Evolutionary conservation across 2,888 invertebrate species (phyloP), one percentile per base, ranked within the genome.

Genomic region (Beris morrisii): DNA sequence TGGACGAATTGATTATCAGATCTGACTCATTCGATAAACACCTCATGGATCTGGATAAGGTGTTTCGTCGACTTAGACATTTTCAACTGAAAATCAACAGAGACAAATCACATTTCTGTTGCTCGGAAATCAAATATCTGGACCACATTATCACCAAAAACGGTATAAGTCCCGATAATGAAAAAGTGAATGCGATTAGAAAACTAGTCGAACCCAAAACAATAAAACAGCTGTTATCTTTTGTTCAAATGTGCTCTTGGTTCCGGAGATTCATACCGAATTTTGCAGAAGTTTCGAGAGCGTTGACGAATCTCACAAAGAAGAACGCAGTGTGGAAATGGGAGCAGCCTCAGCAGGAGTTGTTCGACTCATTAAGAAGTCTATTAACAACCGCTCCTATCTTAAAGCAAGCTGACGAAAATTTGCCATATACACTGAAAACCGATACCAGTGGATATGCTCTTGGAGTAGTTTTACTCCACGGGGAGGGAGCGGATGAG

Each of bases 321-420:
- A 77, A 79, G 44, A 69, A 65, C 5, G 53, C 70, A n/a, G 0
- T 54, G 0, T 76, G 76, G 75, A 38, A 22, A 5, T 76, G 75
- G 75, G 67, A 75, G 59, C n/a, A n/a, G n/a, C n/a, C n/a, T n/a
- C n/a, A n/a, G n/a, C 11, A 67, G 12, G 30, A 28, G 1, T 71
- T 74, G 0, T 76, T 69, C 12, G 15, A 67, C 0, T 44, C 63
- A 0, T 61, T 76, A 1, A 72, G 72, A 13, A 22, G 12, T 1
- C 58, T 68, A 1, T 52, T 76, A 22, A 69, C 69, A 5, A 50
- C 69, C 0, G 70, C 73, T n/a, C 73, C 73, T 2, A 69, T 74
- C 6, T 63, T 74, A 0, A 59, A 67, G 9, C 74, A 74, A 66
- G 72, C 73, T 4, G 70, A 71, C 45, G 66, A 70, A 4, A 63